Evolutionary conservation across 2,888 invertebrate genomes (phyloP), one percentile per base, ranked within the genome.

Genomic region (Drosophila atroscutellata): DNA sequence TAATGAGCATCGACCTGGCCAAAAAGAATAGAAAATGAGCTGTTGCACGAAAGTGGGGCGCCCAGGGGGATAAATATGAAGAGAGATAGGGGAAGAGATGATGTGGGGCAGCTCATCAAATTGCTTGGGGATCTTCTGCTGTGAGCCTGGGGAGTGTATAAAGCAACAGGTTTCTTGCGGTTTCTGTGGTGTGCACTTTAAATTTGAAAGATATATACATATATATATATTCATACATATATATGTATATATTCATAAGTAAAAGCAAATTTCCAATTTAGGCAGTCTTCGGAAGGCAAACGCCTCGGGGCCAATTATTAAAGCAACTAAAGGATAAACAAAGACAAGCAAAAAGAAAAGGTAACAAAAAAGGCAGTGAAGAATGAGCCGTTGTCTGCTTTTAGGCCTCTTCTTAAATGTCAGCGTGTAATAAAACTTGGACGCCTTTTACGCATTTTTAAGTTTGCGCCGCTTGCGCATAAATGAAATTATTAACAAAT

Each of bases 401-500:
- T 57, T 34, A 45, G 73, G 73, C 61, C 11, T 34, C 28, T 51
- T 74, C 74, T 72, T 78, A 79, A 83, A 83, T 83, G 83, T 74
- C 81, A 83, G 77, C 62, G 58, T 56, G 51, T 69, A 82, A 85
- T 72, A 73, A 72, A 69, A 72, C 73, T 75, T 74, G 75, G 34
- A 59, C 77, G 67, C 57, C 62, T 75, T 78, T 78, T 72, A 69
- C 78, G 66, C 64, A 78, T 73, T 78, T 73, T 76, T 66, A 67
- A 77, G 77, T 77, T 72, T 64, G 72, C 50, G 37, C 28, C 61
- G 77, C 51, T 74, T 66, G 47, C 37, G 68, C 73, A 58, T 39
- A 75, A 86, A 85, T 81, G 63, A 81, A 81, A 84, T 86, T 84
- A 84, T 81, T 85, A 69, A 68, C 79, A 86, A 86, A 84, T 83